Evolutionary conservation across 2,113 vertebrate species (phyloP), one percentile per base, ranked within the genome.

Genomic region (Calyptommatus sinebrachiatus): DNA sequence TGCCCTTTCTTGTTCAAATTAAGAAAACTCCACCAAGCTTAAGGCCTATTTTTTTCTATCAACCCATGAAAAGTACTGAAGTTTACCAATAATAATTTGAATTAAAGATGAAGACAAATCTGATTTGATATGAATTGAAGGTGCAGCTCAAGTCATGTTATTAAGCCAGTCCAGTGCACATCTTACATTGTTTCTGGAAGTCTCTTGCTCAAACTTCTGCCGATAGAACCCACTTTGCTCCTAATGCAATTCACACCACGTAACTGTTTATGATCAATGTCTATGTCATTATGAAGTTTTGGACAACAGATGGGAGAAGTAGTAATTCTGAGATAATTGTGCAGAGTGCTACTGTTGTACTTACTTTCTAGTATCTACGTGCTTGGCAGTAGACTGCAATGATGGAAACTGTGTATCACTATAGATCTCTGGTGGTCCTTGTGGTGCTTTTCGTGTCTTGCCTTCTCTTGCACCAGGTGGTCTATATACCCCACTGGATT

Each of bases 321-420:
- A 5, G 31, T 61, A 74, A 35, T 1, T 50, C 61, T 24, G 73
- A 29, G 0, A 0, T 29, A 53, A 35, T 57, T 20, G 0, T 1
- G 21, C 67, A 18, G 69, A 73, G 24, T 5, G 5, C 63, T 50
- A 7, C 48, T 50, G 6, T 7, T 1, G 71, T 87, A 92, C 97
- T 96, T 95, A 98, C 98, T 96, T 99, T 93, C 97, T 96, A 83
- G 96, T 98, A 93, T 99, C 98, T 85, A 96, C 95, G 11, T 99
- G 98, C 94, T 98, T 99, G 94, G 98, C 96, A 8, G 97, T 98
- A 90, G 97, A 93, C 81, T 97, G 94, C 90, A 99, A 92, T 1
- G 98, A 98, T 29, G 98, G 98, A 89, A 99, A 99, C 90, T 99
- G 98, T 0, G 97, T 86, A 50, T 99, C 98, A 1, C 93, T 99